A percentile compares a stretch with the other conserved stretches of the same genome.
Evolutionary conservation across 2,113 vertebrate genomes (phyloP).

Genomic region (Pygoscelis antarcticus): DNA sequence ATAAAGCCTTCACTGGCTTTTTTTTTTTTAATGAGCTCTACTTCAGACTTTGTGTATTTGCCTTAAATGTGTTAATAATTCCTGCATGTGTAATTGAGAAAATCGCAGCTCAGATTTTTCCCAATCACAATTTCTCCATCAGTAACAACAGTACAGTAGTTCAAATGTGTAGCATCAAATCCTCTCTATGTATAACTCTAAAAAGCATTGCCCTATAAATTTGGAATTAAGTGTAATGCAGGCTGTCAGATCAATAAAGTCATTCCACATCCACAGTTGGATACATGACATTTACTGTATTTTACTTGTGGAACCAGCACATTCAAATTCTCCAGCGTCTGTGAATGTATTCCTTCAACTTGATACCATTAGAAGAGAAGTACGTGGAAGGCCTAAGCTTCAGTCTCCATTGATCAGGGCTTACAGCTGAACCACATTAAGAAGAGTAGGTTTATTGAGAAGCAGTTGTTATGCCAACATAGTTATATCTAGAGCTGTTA

Average conservation of each 20-base stretch:
- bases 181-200: neutral
- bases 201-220: neutral
- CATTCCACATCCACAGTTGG: neutral
- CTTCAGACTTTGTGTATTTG: neutral
- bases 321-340: neutral
- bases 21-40: neutral
- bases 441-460: neutral
- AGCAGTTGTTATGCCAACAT: neutral
- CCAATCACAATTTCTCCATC: neutral
- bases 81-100: neutral
- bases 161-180: neutral
- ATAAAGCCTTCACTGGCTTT: neutral
- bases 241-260: neutral
- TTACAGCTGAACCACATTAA: neutral
- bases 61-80: neutral
- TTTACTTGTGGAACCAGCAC: neutral
- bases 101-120: neutral
- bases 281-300: neutral
- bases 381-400: neutral
- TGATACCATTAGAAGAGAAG: neutral
- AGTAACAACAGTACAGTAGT: neutral
- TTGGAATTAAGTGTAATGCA: neutral
- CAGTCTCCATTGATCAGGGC: neutral
- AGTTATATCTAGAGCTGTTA: neutral
- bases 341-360: neutral